phyloP scores from a whole-genome alignment of 30 jellyfish, hydroid and myxozoan species.

The Phacellophora camtschatica region DNA sequence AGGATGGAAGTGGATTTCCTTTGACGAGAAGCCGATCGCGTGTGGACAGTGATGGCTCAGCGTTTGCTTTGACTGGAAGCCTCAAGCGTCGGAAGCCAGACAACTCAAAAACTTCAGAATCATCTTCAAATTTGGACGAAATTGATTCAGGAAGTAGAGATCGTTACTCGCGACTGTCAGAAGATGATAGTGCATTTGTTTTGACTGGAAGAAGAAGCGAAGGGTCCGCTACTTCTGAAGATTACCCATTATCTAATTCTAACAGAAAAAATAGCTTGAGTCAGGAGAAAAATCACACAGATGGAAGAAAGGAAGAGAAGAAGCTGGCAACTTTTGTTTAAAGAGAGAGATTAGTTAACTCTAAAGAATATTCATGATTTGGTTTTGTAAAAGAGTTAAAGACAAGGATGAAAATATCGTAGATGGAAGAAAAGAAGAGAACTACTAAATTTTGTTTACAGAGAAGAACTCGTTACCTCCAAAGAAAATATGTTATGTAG shows the following conservation, averaged over 20 bases:
- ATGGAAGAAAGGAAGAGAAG: neutral
- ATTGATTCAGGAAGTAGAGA: neutral
- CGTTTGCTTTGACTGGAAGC: constrained; percentile 44
- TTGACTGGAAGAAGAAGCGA: constrained; percentile 43
- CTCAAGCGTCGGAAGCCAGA: neutral
- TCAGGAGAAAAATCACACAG: too few relatives aligned
- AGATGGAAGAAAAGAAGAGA: too few relatives aligned
- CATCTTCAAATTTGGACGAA: neutral
- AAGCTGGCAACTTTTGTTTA: constrained; percentile 49
- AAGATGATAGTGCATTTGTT: constrained; percentile 29
- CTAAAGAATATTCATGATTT: too few relatives aligned
- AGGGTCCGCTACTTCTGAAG: constrained; percentile 11
- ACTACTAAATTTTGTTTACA: too few relatives aligned
- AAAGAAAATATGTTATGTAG: too few relatives aligned
- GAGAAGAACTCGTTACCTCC: too few relatives aligned
- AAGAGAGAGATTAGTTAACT: too few relatives aligned
- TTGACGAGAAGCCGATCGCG: constrained; percentile 30
- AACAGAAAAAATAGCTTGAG: too few relatives aligned
- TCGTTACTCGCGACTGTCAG: neutral
- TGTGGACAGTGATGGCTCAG: constrained; percentile 29
- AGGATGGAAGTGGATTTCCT: constrained; percentile 36
- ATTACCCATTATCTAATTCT: neutral
- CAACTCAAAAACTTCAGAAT: neutral
- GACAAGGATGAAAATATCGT: too few relatives aligned
- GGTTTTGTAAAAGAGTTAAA: too few relatives aligned